A percentile compares a stretch with the other conserved stretches of the same genome.
phyloP scores from a whole-genome alignment of 2,888 invertebrate genomes.

The Trissolcus japonicus region DNA sequence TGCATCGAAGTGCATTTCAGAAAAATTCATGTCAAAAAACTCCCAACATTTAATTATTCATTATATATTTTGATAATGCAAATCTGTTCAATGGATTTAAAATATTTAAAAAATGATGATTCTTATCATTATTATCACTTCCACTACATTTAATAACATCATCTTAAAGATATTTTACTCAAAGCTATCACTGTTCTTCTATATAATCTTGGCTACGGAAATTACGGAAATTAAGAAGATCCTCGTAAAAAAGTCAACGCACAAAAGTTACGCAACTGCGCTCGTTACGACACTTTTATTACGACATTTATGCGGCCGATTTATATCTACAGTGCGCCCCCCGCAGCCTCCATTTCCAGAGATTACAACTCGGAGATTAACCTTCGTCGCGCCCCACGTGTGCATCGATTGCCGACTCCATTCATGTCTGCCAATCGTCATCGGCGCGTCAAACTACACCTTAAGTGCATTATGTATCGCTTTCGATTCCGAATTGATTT shows the following conservation, averaged over 20 bases:
- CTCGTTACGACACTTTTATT: slow-evolving; percentile 57
- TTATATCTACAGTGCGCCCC: slow-evolving; percentile 60
- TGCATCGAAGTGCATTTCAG: too few relatives aligned
- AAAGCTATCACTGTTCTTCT: slow-evolving; percentile 10
- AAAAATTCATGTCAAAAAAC: too few relatives aligned
- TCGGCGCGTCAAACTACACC: slow-evolving; percentile 35
- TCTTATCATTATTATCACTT: too few relatives aligned
- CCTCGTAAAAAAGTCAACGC: slow-evolving; percentile 50
- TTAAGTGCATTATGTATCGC: slow-evolving; percentile 43
- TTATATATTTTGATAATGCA: too few relatives aligned
- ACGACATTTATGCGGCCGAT: slow-evolving; percentile 60
- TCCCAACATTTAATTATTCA: too few relatives aligned
- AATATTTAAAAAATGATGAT: too few relatives aligned
- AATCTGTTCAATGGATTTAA: too few relatives aligned
- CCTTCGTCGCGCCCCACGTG: slow-evolving; percentile 50
- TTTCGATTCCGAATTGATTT: slow-evolving; percentile 44
- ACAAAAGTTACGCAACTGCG: slow-evolving; percentile 49
- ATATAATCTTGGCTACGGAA: slow-evolving; percentile 47
- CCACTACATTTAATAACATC: too few relatives aligned
- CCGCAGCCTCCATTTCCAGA: slow-evolving; percentile 54
- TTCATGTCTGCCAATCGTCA: slow-evolving; percentile 33
- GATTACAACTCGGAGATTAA: slow-evolving; percentile 62
- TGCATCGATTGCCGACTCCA: slow-evolving; percentile 38
- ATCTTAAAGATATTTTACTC: neutral
- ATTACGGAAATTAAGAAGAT: slow-evolving; percentile 51